Base-by-base conservation (phyloP, 2,797 vertebrate species). In the Gadopsis marmoratus region DNA sequence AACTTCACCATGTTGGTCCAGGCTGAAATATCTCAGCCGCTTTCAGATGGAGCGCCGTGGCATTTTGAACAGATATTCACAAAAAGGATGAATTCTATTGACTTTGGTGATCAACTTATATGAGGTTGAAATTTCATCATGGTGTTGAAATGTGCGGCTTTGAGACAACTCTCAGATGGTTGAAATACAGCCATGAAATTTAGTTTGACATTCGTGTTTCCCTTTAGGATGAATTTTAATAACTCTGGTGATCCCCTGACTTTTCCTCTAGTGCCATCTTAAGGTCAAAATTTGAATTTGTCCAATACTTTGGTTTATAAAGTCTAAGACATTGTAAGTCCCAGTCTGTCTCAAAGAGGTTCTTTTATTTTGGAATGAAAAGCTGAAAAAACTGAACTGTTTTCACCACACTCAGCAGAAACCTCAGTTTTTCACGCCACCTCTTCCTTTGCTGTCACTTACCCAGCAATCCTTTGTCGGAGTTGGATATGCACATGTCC, bases 381-480 rank as follows among this genome's bases (percentile, higher is more conserved):
- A 56, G 29, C 23, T 55, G 3, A 37, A 33, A 13, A 33, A 2
- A 26, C 26, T 1, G 26, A 26, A 26, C 26, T 26, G 17, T 48
- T 68, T 75, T n/a, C 7, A 21, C 9, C 12, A 66, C 6, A 39
- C 35, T 23, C 26, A 26, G 4, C 4, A 47, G 17, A 63, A 31
- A 35, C 13, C 39, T 47, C 35, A 5, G 0, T 53, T 53, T 31
- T 50, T 8, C 0, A 26, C 8, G 19, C 29, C 1, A 17, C 65
- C 21, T 45, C 4, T 26, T 35, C 29, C 5, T 48, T 64, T 41
- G 8, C 58, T 48, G 12, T 62, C 61, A 95, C 98, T 97, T 96
- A 99, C 98, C 98, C 74, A 99, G 93, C 96, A 98, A 93, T 63
- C 98, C 98, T 93, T 99, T 99, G 95, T 97, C 96, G 2, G 97